Evolutionary conservation across 37 sponge, comb jelly and placozoan species (phyloP).

Genomic region (Agelas oroides): DNA sequence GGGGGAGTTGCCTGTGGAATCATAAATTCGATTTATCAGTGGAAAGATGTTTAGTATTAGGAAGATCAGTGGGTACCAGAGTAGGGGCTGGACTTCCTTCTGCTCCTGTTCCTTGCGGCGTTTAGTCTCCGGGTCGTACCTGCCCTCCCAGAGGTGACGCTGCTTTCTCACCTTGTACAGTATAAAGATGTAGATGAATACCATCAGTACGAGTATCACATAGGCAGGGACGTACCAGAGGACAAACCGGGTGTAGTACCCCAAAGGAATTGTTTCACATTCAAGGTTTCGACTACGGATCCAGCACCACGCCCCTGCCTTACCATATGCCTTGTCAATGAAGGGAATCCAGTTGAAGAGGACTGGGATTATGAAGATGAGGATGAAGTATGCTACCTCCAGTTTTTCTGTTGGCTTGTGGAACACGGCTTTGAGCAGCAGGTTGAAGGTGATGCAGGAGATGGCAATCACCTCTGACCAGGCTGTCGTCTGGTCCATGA

Average conservation of each 20-base stretch:
- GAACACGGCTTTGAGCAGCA: constrained; percentile 36
- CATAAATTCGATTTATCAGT: constrained; percentile 53
- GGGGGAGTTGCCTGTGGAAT: constrained; percentile 9
- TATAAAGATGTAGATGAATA: constrained; percentile 30
- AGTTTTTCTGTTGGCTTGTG: neutral
- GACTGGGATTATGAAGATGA: constrained; percentile 62
- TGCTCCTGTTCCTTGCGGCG: constrained; percentile 21
- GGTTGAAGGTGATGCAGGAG: constrained; percentile 52
- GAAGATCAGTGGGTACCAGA: constrained; percentile 57
- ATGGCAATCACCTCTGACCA: constrained; percentile 53
- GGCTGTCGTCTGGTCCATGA: constrained; percentile 37
- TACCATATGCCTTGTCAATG: constrained; percentile 58
- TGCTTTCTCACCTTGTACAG: neutral
- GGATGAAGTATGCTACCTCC: constrained; percentile 36
- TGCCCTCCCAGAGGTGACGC: constrained; percentile 29
- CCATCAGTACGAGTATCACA: constrained; percentile 12
- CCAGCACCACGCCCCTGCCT: constrained; percentile 84
- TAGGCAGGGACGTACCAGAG: constrained; percentile 63
- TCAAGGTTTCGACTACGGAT: constrained; percentile 33
- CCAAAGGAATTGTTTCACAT: constrained; percentile 15
- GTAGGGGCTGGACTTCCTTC: constrained; percentile 46
- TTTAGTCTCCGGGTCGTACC: constrained; percentile 12
- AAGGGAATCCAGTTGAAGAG: constrained; percentile 69
- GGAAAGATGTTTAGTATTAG: constrained; percentile 61
- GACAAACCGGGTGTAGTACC: constrained; percentile 9